Conservation (phyloP, 2,797 vertebrate genomes). For the Lophura swinhoii region DNA sequence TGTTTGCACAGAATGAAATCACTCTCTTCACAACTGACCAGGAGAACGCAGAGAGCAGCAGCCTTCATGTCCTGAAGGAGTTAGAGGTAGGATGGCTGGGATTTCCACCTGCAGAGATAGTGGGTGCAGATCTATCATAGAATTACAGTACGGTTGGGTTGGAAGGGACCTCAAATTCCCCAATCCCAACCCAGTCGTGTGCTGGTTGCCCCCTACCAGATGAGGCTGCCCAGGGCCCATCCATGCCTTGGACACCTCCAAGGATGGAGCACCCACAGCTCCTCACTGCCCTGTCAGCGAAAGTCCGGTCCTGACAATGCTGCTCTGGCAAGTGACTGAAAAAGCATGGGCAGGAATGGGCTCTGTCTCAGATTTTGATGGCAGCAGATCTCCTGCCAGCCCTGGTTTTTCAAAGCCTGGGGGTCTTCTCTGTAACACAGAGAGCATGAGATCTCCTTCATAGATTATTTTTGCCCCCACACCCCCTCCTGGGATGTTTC, state of each 20-base stretch:
- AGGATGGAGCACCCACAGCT: too few species aligned
- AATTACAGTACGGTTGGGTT: background rate
- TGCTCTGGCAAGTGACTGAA: background rate
- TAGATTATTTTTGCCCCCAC: background rate
- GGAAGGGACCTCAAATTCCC: too few species aligned
- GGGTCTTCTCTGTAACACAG: accelerated
- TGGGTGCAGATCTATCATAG: background rate
- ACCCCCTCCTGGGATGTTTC: background rate
- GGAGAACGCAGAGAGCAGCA: background rate
- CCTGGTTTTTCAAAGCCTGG: background rate
- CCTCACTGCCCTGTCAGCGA: too few species aligned
- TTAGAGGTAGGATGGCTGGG: conserved; percentile 41
- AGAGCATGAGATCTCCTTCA: background rate
- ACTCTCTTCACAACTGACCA: background rate
- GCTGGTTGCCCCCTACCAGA: too few species aligned
- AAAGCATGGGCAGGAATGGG: background rate
- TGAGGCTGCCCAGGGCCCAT: too few species aligned
- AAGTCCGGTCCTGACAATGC: background rate
- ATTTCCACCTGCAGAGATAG: background rate
- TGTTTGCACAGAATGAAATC: conserved; percentile 65
- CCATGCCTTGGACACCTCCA: too few species aligned
- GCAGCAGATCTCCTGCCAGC: background rate
- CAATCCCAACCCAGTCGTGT: too few species aligned
- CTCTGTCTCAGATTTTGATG: background rate
- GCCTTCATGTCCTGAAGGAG: background rate